Conservation (phyloP, 2,113 vertebrate species). For the Cranoglanis bouderius region DNA sequence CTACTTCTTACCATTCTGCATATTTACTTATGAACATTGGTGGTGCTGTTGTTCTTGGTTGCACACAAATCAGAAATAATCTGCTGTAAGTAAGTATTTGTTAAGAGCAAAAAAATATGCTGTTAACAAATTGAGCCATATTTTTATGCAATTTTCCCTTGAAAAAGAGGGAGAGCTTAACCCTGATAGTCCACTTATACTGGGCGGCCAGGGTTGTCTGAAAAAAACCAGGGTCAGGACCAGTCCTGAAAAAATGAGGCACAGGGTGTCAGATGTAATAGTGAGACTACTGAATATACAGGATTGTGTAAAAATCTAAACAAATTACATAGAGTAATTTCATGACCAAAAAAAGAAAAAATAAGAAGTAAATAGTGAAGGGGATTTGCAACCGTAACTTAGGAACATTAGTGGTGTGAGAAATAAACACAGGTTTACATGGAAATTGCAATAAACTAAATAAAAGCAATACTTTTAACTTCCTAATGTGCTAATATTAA, state of each 20-base stretch:
- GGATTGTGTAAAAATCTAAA: not conserved
- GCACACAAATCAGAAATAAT: not conserved
- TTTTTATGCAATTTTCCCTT: not conserved
- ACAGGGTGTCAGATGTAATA: not conserved
- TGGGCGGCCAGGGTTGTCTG: not conserved
- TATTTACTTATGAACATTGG: not conserved
- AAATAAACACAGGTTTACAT: not conserved
- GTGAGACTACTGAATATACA: not conserved
- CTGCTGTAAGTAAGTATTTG: not conserved
- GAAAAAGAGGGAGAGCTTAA: not conserved
- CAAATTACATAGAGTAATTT: too few species aligned
- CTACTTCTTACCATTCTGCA: not conserved
- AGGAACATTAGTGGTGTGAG: not conserved
- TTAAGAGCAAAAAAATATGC: not conserved
- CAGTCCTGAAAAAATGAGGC: not conserved
- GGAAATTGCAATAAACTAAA: not conserved
- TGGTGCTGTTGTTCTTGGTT: not conserved
- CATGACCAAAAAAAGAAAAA: not conserved
- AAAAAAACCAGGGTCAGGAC: constrained; percentile 38
- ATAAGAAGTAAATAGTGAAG: not conserved
- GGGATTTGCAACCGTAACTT: not conserved
- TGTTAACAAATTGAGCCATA: not conserved
- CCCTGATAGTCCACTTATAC: not conserved
- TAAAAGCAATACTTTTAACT: not conserved
- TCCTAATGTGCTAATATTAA: not conserved